phyloP scores from a whole-genome alignment of 2,888 invertebrate genomes.

The Luperina nickerlii region DNA sequence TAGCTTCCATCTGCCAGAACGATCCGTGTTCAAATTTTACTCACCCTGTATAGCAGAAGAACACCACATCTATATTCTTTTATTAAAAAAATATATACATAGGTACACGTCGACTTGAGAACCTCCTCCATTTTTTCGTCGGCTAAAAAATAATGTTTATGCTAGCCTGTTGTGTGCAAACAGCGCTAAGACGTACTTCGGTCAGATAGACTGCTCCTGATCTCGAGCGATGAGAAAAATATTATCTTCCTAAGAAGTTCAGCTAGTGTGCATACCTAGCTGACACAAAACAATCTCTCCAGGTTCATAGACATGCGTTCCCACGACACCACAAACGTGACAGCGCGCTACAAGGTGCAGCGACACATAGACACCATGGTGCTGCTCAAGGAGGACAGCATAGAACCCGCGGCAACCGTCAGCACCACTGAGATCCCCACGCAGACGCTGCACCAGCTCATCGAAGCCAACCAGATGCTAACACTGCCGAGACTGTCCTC shows the following conservation, averaged over 20 bases:
- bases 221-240: not conserved
- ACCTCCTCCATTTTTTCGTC: no score
- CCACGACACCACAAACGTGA: slow-evolving; percentile 91
- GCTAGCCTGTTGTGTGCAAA: no score
- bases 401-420: slow-evolving; percentile 95
- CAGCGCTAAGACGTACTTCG: not conserved
- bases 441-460: slow-evolving; percentile 96
- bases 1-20: no score
- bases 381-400: slow-evolving; percentile 96
- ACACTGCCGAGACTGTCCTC: slow-evolving; percentile 97
- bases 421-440: slow-evolving; percentile 97
- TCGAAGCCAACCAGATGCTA: slow-evolving; percentile 96
- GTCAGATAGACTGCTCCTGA: not conserved
- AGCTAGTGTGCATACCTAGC: not conserved
- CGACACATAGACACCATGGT: slow-evolving; percentile 91
- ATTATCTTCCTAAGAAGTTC: not conserved
- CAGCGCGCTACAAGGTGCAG: slow-evolving; percentile 93
- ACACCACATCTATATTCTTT: not conserved
- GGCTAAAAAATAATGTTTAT: no score
- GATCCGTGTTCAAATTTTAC: no score
- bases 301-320: slow-evolving; percentile 93
- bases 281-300: slow-evolving; percentile 24
- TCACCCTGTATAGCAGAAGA: not conserved
- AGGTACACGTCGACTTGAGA: no score
- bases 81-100: no score